Conservation (phyloP, 2,888 invertebrate species). For the Prosapia bicincta region DNA sequence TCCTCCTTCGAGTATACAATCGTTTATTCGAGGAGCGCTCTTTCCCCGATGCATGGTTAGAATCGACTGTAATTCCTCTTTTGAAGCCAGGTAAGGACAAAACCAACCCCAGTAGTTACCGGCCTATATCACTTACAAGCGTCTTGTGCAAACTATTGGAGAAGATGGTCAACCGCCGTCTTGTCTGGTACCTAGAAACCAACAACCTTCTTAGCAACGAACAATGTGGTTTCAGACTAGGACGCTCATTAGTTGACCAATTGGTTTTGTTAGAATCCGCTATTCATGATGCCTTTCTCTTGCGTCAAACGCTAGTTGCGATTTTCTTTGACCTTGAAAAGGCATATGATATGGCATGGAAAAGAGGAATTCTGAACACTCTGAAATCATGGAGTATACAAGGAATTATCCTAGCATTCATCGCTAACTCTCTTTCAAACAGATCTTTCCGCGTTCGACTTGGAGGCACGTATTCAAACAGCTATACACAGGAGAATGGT, state of each 20-base stretch:
- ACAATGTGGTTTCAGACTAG: not conserved
- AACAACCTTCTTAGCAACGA: not conserved
- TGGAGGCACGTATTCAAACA: too few species aligned
- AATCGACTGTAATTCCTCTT: not conserved
- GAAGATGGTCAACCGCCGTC: not conserved
- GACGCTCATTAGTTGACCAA: not conserved
- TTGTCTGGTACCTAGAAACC: not conserved
- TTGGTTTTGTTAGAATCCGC: not conserved
- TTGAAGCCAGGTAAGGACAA: not conserved
- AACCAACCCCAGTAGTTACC: not conserved
- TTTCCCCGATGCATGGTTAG: not conserved
- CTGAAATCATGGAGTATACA: not conserved
- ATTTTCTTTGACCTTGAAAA: not conserved
- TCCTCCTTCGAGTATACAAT: not conserved
- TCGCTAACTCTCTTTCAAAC: too few species aligned
- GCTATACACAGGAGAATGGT: too few species aligned
- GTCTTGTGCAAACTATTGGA: too few species aligned
- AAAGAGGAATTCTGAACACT: not conserved
- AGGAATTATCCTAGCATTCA: too few species aligned
- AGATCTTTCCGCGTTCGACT: too few species aligned
- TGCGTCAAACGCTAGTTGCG: not conserved
- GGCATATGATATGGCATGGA: not conserved
- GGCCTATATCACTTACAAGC: too few species aligned
- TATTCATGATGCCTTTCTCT: not conserved
- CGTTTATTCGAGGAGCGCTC: not conserved